These are phyloP conservation scores for Silurus lanzhouensis DNA, from an alignment of 2,797 vertebrate species.

Conservation along the genomic window DNA sequence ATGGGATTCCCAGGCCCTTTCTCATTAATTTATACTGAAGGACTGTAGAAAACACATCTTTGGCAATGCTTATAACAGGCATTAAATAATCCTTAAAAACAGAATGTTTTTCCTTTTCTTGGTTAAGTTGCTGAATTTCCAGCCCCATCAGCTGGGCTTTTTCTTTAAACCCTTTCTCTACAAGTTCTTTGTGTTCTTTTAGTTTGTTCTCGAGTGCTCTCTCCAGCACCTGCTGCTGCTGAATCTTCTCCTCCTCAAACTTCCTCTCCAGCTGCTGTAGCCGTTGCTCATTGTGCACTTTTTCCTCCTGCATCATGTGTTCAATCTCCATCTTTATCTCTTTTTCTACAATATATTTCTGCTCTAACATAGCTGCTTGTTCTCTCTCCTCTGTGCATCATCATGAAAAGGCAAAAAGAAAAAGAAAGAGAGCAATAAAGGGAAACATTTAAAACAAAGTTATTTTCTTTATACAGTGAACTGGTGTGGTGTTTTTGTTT, in stretches of 20 bases:
- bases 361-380: conserved; percentile 42
- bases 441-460: not conserved
- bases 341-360: conserved; percentile 45
- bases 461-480: too few relatives aligned
- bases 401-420: not conserved
- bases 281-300: conserved; percentile 36
- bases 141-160: conserved; percentile 43
- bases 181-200: conserved; percentile 45
- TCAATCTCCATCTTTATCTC: conserved; percentile 45
- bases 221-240: conserved; percentile 40
- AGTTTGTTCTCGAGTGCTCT: conserved; percentile 55
- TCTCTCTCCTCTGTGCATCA: conserved; percentile 46
- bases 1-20: fast-evolving
- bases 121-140: conserved; percentile 51
- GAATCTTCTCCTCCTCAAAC: conserved; percentile 41
- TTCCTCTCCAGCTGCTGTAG: conserved; percentile 44
- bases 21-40: not conserved
- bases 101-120: conserved; percentile 10
- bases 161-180: conserved; percentile 49
- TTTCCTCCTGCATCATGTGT: conserved; percentile 31
- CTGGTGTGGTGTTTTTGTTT: too few relatives aligned
- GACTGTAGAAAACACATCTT: not conserved
- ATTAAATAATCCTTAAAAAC: not conserved
- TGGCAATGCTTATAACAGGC: not conserved
- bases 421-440: not conserved